Conservation (phyloP, 2,113 vertebrate species). For the Aleadryas rufinucha region DNA sequence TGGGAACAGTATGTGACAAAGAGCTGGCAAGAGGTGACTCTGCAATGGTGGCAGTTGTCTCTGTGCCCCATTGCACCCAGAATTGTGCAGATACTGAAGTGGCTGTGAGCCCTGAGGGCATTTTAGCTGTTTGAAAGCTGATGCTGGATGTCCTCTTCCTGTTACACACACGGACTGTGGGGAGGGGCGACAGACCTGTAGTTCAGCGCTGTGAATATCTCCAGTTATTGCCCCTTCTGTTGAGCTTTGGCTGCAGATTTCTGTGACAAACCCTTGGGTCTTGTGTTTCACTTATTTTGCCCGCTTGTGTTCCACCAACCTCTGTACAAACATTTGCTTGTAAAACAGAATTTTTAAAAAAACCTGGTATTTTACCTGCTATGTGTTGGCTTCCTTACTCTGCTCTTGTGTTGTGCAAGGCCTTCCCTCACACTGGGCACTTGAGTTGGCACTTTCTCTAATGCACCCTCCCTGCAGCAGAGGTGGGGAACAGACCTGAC, state of each 20-base stretch:
- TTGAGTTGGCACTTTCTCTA: background rate
- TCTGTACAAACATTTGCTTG: slow-evolving; percentile 41
- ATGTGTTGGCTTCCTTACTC: slow-evolving; percentile 5
- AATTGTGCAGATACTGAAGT: background rate
- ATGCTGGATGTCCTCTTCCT: slow-evolving; percentile 10
- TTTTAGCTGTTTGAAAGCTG: background rate
- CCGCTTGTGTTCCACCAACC: background rate
- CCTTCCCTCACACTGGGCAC: background rate
- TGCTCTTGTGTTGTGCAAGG: background rate
- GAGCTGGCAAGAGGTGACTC: background rate
- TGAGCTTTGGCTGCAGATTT: slow-evolving; percentile 24
- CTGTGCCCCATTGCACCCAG: background rate
- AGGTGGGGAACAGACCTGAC: background rate
- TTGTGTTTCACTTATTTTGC: slow-evolving; percentile 4
- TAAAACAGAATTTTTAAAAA: slow-evolving; percentile 23
- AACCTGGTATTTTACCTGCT: background rate
- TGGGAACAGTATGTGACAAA: background rate
- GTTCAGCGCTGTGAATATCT: background rate
- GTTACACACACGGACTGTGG: background rate
- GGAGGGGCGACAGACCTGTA: background rate
- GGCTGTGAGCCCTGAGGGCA: background rate
- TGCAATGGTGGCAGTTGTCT: background rate
- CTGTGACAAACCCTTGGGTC: background rate
- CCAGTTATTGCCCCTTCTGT: background rate
- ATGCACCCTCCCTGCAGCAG: background rate